Percentiles rank a stretch among this genome's conserved stretches.
Evolutionary conservation across 1,140 invertebrate genomes (phyloP).

Genomic region (Diplogasteroides magnus): DNA sequence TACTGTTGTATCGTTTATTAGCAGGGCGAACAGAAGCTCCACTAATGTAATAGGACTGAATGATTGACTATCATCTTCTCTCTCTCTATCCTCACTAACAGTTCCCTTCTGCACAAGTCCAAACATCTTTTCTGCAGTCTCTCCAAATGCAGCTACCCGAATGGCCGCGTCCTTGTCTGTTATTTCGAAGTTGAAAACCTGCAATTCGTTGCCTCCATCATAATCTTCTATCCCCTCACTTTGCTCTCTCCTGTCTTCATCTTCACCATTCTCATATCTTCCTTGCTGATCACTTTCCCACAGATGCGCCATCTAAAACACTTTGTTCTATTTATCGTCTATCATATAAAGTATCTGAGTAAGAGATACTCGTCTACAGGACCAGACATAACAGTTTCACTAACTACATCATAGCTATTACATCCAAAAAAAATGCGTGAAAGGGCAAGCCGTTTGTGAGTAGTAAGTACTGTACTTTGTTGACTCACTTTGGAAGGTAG

Average conservation of each 20-base stretch:
- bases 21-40: background rate
- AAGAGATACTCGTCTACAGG: too few relatives aligned
- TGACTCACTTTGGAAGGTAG: too few relatives aligned
- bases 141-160: background rate
- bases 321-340: background rate
- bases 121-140: background rate
- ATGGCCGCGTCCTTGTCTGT: background rate
- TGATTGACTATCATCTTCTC: background rate
- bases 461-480: too few relatives aligned
- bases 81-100: background rate
- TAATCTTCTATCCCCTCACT: background rate
- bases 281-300: background rate
- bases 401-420: too few relatives aligned
- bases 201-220: background rate
- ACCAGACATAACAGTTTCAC: too few relatives aligned
- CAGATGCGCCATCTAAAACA: background rate
- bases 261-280: background rate
- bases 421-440: too few relatives aligned
- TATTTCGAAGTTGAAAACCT: background rate
- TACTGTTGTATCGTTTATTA: background rate
- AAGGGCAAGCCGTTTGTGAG: too few relatives aligned
- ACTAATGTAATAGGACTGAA: too few relatives aligned
- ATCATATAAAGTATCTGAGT: too few relatives aligned
- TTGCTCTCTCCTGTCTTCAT: background rate
- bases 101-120: background rate